Evolutionary conservation across 2,888 invertebrate species (phyloP).

Genomic region (Nomada ferruginata): DNA sequence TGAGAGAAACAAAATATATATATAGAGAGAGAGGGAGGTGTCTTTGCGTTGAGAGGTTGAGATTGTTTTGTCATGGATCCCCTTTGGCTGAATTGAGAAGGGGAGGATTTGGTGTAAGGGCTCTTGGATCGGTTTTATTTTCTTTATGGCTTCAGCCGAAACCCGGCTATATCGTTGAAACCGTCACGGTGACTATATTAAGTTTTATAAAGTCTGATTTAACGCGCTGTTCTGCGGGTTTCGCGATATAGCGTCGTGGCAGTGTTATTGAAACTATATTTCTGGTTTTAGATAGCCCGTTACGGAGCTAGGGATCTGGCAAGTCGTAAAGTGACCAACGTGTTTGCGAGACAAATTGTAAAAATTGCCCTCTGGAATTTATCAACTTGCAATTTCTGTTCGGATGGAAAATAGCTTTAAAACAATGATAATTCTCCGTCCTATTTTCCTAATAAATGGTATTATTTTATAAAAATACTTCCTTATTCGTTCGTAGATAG

Average conservation of each 20-base stretch:
- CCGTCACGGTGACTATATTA: slow-evolving; percentile 1
- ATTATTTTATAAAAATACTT: too few species aligned
- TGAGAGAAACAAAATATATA: not conserved
- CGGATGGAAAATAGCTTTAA: too few species aligned
- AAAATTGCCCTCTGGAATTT: not conserved
- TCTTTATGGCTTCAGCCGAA: not conserved
- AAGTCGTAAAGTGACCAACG: not conserved
- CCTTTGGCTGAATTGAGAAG: too few species aligned
- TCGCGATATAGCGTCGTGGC: not conserved
- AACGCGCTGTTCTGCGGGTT: not conserved
- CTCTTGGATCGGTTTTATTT: slow-evolving; percentile 2
- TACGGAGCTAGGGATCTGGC: not conserved
- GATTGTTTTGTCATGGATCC: not conserved
- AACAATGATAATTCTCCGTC: too few species aligned
- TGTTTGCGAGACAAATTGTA: not conserved
- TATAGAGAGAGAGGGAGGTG: not conserved
- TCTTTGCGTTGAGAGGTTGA: not conserved
- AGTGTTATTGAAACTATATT: slow-evolving; percentile 25
- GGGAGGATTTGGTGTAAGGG: not conserved
- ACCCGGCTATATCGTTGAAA: slow-evolving; percentile 5
- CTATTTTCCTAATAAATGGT: too few species aligned
- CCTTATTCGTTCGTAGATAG: too few species aligned
- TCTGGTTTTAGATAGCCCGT: not conserved
- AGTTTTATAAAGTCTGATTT: slow-evolving; percentile 11
- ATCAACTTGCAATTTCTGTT: too few species aligned